Base-by-base conservation (phyloP, 2,888 invertebrate species). In the Latheticus oryzae region DNA sequence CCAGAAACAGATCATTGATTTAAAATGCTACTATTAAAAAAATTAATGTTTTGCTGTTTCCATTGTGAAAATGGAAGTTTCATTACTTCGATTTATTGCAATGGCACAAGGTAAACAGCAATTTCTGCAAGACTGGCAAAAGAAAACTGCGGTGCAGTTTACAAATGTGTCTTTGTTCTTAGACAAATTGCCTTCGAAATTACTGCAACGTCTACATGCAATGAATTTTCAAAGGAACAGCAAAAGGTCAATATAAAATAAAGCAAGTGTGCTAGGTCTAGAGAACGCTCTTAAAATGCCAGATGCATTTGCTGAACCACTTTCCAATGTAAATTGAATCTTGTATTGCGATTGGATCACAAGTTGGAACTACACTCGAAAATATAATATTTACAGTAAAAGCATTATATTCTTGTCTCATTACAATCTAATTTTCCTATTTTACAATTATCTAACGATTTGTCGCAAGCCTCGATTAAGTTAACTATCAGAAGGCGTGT, bases 241-340 rank as follows among this genome's bases (percentile, higher is more conserved):
- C 38, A 12, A 38, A 15, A 42, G 52, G 42, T 52, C 40, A 52
- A 52, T 33, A 21, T 9, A 30, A 37, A 47, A 43, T 45, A 54
- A 43, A 37, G 30, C 16, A 45, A 37, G 35, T 28, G 24, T 24
- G 19, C 9, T 28, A 38, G 16, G 30, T 23, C 21, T 15, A 16
- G 35, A 4, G 24, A 33, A 7, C 26, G 48, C 26, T 50, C 52
- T 60, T 45, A 52, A 53, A 52, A 45, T 60, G 52, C 57, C 40
- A 58, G 47, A 45, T 57, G 57, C 60, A 60, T 60, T 53, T 45
- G 47, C 40, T 33, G 52, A 53, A 48, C 53, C 51, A 37, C 60
- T 60, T 60, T 57, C 51, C 37, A 19, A 57, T 52, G 60, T 45
- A 60, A 60, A 60, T 60, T 57, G 40, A 57, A 60, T 60, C 45